Percentiles rank a stretch among this genome's conserved stretches.
Conservation (phyloP, 2,888 invertebrate species). For the Meiosimyza platycephala region DNA sequence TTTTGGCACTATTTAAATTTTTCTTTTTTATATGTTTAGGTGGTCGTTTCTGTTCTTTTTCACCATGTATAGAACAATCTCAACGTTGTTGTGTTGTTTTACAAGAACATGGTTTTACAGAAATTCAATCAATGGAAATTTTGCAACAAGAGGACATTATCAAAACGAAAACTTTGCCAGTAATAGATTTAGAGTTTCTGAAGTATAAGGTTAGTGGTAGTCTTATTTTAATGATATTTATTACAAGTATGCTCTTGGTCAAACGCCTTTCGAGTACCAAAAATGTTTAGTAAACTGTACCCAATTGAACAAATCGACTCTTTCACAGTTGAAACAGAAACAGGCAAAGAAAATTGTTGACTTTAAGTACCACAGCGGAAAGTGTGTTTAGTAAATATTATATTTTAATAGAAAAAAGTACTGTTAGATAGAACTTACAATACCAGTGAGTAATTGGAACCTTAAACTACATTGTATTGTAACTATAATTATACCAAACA, state of each 20-base stretch:
- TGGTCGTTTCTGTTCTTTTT: conserved; percentile 96
- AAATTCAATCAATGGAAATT: conserved; percentile 88
- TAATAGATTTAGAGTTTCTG: conserved; percentile 77
- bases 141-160: conserved; percentile 83
- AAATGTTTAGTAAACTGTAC: too few species aligned
- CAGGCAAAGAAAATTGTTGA: too few species aligned
- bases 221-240: conserved; percentile 3
- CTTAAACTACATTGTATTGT: not conserved
- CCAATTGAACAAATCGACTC: too few species aligned
- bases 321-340: too few species aligned
- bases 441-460: not conserved
- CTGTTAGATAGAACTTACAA: too few species aligned
- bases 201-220: conserved; percentile 74
- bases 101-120: conserved; percentile 80
- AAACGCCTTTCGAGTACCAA: too few species aligned
- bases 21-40: conserved; percentile 70
- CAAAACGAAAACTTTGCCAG: conserved; percentile 74
- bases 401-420: too few species aligned
- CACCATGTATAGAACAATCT: conserved; percentile 99
- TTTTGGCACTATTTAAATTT: too few species aligned
- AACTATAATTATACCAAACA: not conserved
- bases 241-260: too few species aligned
- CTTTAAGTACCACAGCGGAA: too few species aligned
- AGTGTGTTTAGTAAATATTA: too few species aligned
- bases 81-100: conserved; percentile 86